A percentile compares a stretch with the other conserved stretches of the same genome.
Evolutionary conservation across 1,140 invertebrate genomes (phyloP).

Genomic region (Anastrepha ludens): DNA sequence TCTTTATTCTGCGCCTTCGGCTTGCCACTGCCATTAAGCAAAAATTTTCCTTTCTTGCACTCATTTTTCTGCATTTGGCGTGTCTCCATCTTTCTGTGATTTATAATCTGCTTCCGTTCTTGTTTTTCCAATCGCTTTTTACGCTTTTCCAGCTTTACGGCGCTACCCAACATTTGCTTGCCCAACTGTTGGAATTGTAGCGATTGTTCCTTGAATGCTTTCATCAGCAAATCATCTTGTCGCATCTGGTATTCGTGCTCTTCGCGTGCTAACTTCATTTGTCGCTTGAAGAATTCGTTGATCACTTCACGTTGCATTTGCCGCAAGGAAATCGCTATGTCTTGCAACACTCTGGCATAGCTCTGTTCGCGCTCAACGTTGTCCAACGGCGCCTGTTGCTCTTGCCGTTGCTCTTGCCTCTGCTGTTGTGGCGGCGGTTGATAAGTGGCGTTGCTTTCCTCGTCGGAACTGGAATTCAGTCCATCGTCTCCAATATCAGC

Average conservation of each 20-base stretch:
- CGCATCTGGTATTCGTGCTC: slow-evolving; percentile 70
- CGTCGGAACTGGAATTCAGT: not conserved
- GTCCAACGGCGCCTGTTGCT: slow-evolving; percentile 13
- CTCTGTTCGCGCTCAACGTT: not conserved
- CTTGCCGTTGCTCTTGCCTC: slow-evolving; percentile 53
- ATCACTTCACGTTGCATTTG: slow-evolving; percentile 66
- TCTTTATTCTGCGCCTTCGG: slow-evolving; percentile 47
- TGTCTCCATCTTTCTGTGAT: not conserved
- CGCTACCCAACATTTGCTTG: slow-evolving; percentile 54
- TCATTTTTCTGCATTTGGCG: not conserved
- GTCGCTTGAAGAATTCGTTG: slow-evolving; percentile 66
- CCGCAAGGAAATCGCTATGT: slow-evolving; percentile 64
- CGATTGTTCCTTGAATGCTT: slow-evolving; percentile 66
- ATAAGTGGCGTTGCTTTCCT: slow-evolving; percentile 49
- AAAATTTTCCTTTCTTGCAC: not conserved
- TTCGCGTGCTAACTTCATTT: slow-evolving; percentile 64
- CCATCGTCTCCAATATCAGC: not conserved
- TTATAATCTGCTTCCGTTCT: not conserved
- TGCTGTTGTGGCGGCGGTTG: not conserved
- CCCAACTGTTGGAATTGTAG: slow-evolving; percentile 61
- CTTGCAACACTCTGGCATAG: slow-evolving; percentile 52
- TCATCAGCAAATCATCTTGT: slow-evolving; percentile 66
- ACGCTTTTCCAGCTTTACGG: slow-evolving; percentile 1
- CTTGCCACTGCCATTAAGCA: not conserved
- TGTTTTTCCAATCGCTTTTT: slow-evolving; percentile 32